Base-by-base conservation (phyloP, 2,888 invertebrate species). In the Orthosia cruda region DNA sequence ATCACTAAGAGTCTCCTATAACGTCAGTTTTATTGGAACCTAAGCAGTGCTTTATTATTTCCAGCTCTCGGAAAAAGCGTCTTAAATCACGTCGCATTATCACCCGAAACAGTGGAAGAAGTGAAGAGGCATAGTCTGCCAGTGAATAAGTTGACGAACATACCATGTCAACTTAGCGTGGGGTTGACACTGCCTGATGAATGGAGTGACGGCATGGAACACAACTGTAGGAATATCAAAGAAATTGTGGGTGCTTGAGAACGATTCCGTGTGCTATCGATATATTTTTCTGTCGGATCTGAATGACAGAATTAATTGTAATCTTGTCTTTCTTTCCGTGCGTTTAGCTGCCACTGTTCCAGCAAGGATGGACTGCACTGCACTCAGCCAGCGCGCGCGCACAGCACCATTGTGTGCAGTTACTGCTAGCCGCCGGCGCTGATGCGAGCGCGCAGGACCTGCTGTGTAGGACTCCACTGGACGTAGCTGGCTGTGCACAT, bases 301-400 rank as follows among this genome's bases (percentile, higher is more conserved):
- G 4, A 32, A 11, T n/a, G 49, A 16, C 15, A 3, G n/a, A 20
- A 55, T 5, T 1, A 45, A 58, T 50, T 13, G 32, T 49, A 4
- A n/a, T 32, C 11, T 15, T 16, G 3, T 32, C 3, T 62, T 54
- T 16, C 79, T 32, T 65, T 55, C 20, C 13, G 15, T 63, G 15
- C 7, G 50, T 40, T 9, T 80, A 97, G 96, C 66, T 96, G 16
- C 94, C 96, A 1, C 84, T 89, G 4, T 87, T 96, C 47, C 91
- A 93, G 81, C 87, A 91, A 18, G 97, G 97, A 3, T 97, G 97
- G 92, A 97, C 97, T 0, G 95, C 97, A 0, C 92, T 97, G 3
- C 97, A 97, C 85, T 93, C 97, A 4, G 97, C 97, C 0, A 94
- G 96, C 50, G 94, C 95, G 16, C 93, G 96, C 64, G 95, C 95